A percentile compares a stretch with the other conserved stretches of the same genome.
These are phyloP conservation scores for Heterotis niloticus DNA, from an alignment of 2,113 vertebrate species.

Conservation along the genomic window DNA sequence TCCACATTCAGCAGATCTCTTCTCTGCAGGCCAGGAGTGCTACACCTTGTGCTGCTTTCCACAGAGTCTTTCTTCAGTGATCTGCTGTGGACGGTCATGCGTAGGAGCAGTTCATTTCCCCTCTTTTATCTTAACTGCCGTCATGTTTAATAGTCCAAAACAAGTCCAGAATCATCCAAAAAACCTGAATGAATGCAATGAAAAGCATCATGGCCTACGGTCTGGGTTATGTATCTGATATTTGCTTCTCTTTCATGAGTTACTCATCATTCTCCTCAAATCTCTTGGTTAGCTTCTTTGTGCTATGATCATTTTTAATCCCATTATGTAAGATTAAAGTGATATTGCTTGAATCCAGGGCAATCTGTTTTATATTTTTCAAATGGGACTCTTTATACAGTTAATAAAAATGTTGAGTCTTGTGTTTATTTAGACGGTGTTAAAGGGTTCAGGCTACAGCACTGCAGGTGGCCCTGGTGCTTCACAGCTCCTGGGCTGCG, in stretches of 20 bases:
- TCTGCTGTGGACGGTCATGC: constrained; percentile 77
- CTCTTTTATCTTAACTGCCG: constrained; percentile 80
- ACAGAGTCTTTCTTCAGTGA: constrained; percentile 78
- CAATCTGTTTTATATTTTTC: too few species aligned
- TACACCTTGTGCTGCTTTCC: constrained; percentile 79
- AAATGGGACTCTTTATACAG: too few species aligned
- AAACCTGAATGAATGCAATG: constrained; percentile 7
- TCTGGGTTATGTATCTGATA: neutral
- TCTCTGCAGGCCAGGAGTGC: constrained; percentile 73
- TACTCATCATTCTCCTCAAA: neutral
- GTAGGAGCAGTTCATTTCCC: constrained; percentile 75
- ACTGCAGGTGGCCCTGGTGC: too few species aligned
- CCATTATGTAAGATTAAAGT: too few species aligned
- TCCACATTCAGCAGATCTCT: constrained; percentile 77
- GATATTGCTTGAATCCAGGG: too few species aligned
- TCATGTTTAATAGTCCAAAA: constrained; percentile 76
- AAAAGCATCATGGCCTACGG: neutral
- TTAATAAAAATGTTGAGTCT: too few species aligned
- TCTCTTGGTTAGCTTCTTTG: neutral
- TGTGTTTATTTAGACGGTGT: too few species aligned
- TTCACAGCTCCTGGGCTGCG: too few species aligned
- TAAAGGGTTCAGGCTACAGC: too few species aligned
- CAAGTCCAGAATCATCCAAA: constrained; percentile 74
- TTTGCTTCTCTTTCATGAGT: too few species aligned
- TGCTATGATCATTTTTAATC: neutral